phyloP scores from a whole-genome alignment of 2,888 invertebrate species.

The Eupithecia tripunctaria region DNA sequence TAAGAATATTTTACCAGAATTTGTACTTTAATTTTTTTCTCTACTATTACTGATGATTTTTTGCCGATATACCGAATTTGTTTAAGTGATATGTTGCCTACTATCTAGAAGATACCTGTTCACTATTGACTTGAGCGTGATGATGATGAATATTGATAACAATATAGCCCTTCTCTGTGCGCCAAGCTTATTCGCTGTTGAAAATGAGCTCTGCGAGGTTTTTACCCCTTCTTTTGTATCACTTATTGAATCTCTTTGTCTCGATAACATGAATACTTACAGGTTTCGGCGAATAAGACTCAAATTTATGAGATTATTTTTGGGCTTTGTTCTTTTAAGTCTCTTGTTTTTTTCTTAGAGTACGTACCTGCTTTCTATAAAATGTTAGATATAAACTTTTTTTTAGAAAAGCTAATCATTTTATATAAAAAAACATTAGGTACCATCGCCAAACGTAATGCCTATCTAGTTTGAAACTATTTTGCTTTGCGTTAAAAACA shows the following conservation, averaged over 20 bases:
- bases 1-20: no score
- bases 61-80: no score
- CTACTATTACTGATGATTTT: no score
- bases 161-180: neutral
- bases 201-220: neutral
- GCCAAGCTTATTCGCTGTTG: neutral
- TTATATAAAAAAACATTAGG: neutral
- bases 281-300: neutral
- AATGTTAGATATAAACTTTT: neutral
- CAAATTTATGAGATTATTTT: neutral
- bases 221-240: neutral
- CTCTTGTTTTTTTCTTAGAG: neutral
- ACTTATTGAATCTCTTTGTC: neutral
- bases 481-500: no score
- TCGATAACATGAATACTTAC: conserved; percentile 1
- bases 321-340: neutral
- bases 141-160: neutral
- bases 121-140: no score
- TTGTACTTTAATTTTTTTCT: no score
- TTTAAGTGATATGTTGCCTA: no score
- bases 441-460: no score
- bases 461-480: no score
- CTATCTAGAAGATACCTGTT: no score
- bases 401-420: no score
- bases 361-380: neutral